Evolutionary conservation across 2,888 invertebrate species (phyloP).

Genomic region (Pharmacophagus antenor): DNA sequence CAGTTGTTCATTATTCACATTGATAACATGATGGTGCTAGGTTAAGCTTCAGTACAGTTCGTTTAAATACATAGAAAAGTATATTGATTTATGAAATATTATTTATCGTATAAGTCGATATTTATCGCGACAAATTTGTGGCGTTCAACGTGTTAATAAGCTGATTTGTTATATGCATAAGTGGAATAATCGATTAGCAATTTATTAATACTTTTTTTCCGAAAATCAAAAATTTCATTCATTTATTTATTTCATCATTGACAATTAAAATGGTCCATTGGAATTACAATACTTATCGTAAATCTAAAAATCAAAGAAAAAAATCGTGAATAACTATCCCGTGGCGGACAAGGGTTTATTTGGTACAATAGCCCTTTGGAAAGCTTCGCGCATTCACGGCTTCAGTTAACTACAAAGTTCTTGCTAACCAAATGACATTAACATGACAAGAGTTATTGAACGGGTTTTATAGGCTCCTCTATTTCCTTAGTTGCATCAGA

Average conservation of each 20-base stretch:
- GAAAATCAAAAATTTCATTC: not conserved
- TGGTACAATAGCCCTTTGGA: conserved; percentile 60
- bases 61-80: too few relatives aligned
- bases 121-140: too few relatives aligned
- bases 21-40: too few relatives aligned
- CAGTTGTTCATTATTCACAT: too few relatives aligned
- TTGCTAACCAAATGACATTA: conserved; percentile 5
- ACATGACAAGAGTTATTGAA: conserved; percentile 7
- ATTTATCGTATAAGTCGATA: too few relatives aligned
- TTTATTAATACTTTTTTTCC: not conserved
- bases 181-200: not conserved
- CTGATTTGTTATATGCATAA: too few relatives aligned
- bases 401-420: conserved; percentile 16
- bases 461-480: conserved; percentile 6
- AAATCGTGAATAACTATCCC: conserved; percentile 25
- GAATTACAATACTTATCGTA: conserved; percentile 58
- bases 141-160: too few relatives aligned
- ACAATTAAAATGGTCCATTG: conserved; percentile 42
- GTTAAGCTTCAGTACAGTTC: too few relatives aligned
- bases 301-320: conserved; percentile 47
- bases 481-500: conserved; percentile 23
- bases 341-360: conserved; percentile 50
- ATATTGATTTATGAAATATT: too few relatives aligned
- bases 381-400: conserved; percentile 30
- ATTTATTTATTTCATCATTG: conserved; percentile 52